Evolutionary conservation across 2,113 vertebrate genomes (phyloP), one percentile per base, ranked within the genome.

Genomic region (Neodontobutis hainanensis): DNA sequence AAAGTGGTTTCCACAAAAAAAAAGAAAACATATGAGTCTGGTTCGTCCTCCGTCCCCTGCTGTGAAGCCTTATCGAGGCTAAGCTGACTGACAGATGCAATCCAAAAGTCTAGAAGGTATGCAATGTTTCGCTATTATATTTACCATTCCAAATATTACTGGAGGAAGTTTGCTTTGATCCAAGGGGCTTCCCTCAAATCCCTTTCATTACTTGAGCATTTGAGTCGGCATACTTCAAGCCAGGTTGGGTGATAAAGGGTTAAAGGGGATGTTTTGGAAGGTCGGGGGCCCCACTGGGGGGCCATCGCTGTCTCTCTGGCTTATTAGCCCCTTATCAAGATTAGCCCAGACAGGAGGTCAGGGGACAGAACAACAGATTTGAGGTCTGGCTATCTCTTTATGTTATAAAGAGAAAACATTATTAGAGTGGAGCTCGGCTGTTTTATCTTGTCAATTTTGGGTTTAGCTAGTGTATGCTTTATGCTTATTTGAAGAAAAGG

Each of bases 191-290:
- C 57, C 40, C 38, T 65, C 53, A 77, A 63, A 88, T 80, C 84
- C 75, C 59, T 87, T 89, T 90, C 86, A 90, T 90, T 89, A 88
- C 81, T 80, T 71, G 64, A 61, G 83, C 75, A 81, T 88, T 78
- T 73, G 68, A 67, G 67, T 11, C 4, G 16, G 35, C 75, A 75
- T 65, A 75, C 76, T 74, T 78, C 56, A 69, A 77, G 51, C 76
- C 46, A 48, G 66, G 44, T 40, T 36, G 73, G 50, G 64, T 35
- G 50, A 63, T 27, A 55, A 83, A 50, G 78, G 78, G 85, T 83
- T 84, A 84, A 82, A 15, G 0, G 44, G 62, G 69, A 77, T 83
- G 59, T 76, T 82, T 76, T 75, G 42, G 32, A 68, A 62, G 63
- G 65, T 71, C 11, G 14, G 4, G 76, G 65, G 73, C 48, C 61